Evolutionary conservation across 2,113 vertebrate genomes (phyloP).

Genomic region (Chaetodon trifascialis): DNA sequence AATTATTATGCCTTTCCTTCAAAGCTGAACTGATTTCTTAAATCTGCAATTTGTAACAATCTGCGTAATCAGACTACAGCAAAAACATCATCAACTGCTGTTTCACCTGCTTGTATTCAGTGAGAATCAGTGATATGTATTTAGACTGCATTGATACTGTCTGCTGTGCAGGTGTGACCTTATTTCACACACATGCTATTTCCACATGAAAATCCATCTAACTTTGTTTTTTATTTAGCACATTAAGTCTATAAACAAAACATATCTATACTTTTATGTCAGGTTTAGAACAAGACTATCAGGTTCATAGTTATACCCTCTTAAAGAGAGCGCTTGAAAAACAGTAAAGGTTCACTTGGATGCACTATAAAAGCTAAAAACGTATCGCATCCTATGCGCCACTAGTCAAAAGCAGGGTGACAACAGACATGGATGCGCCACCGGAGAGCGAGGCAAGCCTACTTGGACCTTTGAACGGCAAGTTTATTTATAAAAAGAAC

Average conservation of each 20-base stretch:
- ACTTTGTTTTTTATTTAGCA: not conserved
- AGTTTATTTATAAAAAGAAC: no score
- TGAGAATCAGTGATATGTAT: not conserved
- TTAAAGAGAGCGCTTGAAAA: not conserved
- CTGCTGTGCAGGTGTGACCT: no score
- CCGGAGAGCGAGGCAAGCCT: no score
- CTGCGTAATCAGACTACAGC: not conserved
- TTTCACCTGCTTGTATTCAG: not conserved
- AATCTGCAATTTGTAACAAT: not conserved
- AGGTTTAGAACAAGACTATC: not conserved
- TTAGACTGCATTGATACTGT: not conserved
- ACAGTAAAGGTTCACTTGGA: not conserved
- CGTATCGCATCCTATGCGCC: no score
- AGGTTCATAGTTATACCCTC: no score
- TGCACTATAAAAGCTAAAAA: constrained; percentile 8
- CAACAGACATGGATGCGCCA: no score
- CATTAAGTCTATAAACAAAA: not conserved
- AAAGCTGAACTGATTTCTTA: not conserved
- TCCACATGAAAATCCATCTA: not conserved
- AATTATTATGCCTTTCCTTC: not conserved
- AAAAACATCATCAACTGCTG: not conserved
- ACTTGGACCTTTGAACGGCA: no score
- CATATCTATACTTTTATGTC: not conserved
- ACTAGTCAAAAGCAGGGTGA: no score
- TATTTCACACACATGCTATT: not conserved